Conservation (phyloP, 2,888 invertebrate species). For the Ormyrus nitidulus region DNA sequence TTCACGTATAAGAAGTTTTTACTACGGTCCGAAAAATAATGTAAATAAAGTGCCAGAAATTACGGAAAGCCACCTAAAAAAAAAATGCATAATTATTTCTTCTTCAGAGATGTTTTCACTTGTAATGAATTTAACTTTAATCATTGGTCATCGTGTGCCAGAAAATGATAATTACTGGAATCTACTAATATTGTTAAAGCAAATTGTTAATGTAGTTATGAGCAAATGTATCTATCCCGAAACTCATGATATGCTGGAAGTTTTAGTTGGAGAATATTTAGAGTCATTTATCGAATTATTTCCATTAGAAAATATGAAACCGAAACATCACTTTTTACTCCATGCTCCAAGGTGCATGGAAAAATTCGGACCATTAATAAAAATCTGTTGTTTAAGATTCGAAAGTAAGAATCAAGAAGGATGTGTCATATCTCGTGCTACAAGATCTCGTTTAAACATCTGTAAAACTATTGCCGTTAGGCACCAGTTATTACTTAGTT, state of each 20-base stretch:
- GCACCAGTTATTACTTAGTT: slow-evolving; percentile 31
- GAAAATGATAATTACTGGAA: slow-evolving; percentile 37
- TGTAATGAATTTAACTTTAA: slow-evolving; percentile 29
- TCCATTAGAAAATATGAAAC: slow-evolving; percentile 47
- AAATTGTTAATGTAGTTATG: slow-evolving; percentile 9
- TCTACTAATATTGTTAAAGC: slow-evolving; percentile 21
- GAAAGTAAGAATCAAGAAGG: slow-evolving; percentile 58
- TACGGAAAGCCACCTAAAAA: slow-evolving; percentile 31
- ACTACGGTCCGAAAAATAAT: slow-evolving; percentile 3
- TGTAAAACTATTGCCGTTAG: slow-evolving; percentile 48
- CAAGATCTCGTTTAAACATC: slow-evolving; percentile 55
- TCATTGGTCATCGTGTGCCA: slow-evolving; percentile 45
- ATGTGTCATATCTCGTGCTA: slow-evolving; percentile 48
- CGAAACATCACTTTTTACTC: slow-evolving; percentile 58
- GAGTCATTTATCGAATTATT: slow-evolving; percentile 35
- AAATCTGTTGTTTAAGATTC: slow-evolving; percentile 55
- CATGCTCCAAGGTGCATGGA: slow-evolving; percentile 58
- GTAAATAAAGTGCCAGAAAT: slow-evolving; percentile 54
- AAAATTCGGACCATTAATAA: slow-evolving; percentile 57
- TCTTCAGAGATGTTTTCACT: slow-evolving; percentile 48
- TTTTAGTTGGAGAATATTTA: slow-evolving; percentile 53
- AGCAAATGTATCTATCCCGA: slow-evolving; percentile 37
- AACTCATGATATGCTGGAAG: slow-evolving; percentile 43
- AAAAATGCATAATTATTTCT: slow-evolving; percentile 27
- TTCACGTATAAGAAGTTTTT: background rate